Base-by-base conservation (phyloP, 2,797 vertebrate genomes). In the Enteromius viviparus region DNA sequence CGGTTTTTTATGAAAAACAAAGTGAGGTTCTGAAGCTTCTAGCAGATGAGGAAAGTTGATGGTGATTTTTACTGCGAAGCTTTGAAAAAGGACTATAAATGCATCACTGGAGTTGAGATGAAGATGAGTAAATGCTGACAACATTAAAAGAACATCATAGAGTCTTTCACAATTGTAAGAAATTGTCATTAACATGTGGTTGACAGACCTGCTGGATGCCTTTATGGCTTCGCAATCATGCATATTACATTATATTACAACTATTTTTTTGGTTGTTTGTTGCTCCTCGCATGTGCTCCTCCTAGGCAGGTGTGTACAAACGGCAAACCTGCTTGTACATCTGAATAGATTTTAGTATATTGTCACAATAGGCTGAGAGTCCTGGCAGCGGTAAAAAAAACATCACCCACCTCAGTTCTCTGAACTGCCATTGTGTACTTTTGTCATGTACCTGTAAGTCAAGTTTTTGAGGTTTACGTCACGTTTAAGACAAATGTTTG, bases 371-470 rank as follows among this genome's bases (percentile, higher is more conserved):
- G 14, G 34, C n/a, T 60, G 34, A 76, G 34, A 60, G 53, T 60
- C 14, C 21, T 26, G 74, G 53, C 74, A 76, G n/a, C 3, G 2
- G n/a, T 76, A 53, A 53, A 78, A 78, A 49, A 65, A 3, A n/a
- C 40, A 32, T 49, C 42, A 78, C 29, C 23, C 40, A 21, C 26
- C 40, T 78, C 26, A 29, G 6, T 77, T 77, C 17, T 45, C 21
- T 64, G n/a, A 78, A 65, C 55, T 49, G 60, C 60, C 34, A n/a
- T 69, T 62, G 10, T 47, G 53, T 23, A 29, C 62, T 64, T 66
- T 85, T 80, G 71, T 85, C 37, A 65, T 47, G 65, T 75, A 71
- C 80, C 53, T 51, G 80, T 76, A 72, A 49, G 40, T 83, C 83
- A 66, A 82, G 80, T 79, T 87, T 40, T 81, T 21, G 23, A 65